Base-by-base conservation (phyloP, 2,113 vertebrate genomes). In the Strix uralensis region DNA sequence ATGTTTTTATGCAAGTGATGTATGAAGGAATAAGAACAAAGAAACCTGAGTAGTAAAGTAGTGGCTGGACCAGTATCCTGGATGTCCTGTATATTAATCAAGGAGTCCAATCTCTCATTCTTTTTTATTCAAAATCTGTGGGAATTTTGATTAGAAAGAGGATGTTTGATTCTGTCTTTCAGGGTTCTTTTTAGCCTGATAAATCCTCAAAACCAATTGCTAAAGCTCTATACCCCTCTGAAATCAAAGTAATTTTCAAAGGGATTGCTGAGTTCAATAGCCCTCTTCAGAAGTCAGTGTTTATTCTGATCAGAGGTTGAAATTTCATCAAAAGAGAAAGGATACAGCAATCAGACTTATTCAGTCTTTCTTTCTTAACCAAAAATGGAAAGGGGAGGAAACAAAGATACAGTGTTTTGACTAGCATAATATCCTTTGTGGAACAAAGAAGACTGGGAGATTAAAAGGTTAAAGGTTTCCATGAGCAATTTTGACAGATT, bases 171-270 rank as follows among this genome's bases (percentile, higher is more conserved):
- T 81, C 46, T 70, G 34, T 67, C 54, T 75, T 85, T 80, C 44
- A 81, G 44, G 46, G 17, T 11, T 22, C 3, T 86, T 75, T 84
- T 46, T 30, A 88, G 51, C 13, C 86, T 91, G 47, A 81, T 65
- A 70, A 90, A 88, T 58, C 42, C 34, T 83, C 71, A 86, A 94
- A 94, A 42, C 15, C 82, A 78, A 29, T 27, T 81, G 75, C 18
- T 88, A 83, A 92, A 77, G 69, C 26, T 81, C 42, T 70, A 70
- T 20, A 73, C 11, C 30, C 18, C 29, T 93, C 66, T 93, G 78
- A 96, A 97, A 95, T 88, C 66, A 92, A 92, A 94, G 65, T 63
- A 0, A 49, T 65, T 85, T 94, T 96, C 80, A 88, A 94, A 91
- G 65, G 55, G 55, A 78, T 65, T 82, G 80, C 80, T 23, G 51